Base-by-base conservation (phyloP, 2,888 invertebrate species). In the Rhopalosiphum nymphaeae region DNA sequence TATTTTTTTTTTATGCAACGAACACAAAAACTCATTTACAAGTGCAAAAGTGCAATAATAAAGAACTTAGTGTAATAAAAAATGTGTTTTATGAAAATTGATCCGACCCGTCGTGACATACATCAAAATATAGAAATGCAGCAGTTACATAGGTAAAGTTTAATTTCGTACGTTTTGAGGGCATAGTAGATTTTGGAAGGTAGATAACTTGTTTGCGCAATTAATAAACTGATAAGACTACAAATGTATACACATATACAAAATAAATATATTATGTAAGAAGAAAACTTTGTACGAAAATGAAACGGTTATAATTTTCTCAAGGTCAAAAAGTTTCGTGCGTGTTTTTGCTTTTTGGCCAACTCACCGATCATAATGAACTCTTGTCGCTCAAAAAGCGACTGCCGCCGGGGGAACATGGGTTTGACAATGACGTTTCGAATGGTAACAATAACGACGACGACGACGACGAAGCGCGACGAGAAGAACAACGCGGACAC, bases 351-450 rank as follows among this genome's bases (percentile, higher is more conserved):
- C 85, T 57, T 57, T 57, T 57, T 53, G n/a, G 85, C 84, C 42
- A 84, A 94, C 94, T 94, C 94, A 94, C 94, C 94, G n/a, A 94
- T 91, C 86, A 94, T 91, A 13, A 94, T 91, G 86, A 67, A 86
- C 85, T 94, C 94, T 86, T 94, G 94, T 67, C 94, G 94, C 86
- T 94, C 94, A 67, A 94, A 94, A 87, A 90, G 84, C 91, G 94
- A 94, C 86, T 91, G 42, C 86, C 94, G 90, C 21, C 94, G 91
- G 29, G 94, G 91, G 53, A 91, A 67, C 94, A 94, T 94, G 9
- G 16, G 29, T 49, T 46, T 46, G 29, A 86, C 29, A 86, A 86
- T 46, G 86, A 86, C 86, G 44, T 86, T 49, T 49, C 44, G 44
- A 26, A 85, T 26, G 21, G 36, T 88, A 49, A 53, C 87, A 46